phyloP scores from a whole-genome alignment of 2,113 vertebrate genomes.

The Tachycineta bicolor region DNA sequence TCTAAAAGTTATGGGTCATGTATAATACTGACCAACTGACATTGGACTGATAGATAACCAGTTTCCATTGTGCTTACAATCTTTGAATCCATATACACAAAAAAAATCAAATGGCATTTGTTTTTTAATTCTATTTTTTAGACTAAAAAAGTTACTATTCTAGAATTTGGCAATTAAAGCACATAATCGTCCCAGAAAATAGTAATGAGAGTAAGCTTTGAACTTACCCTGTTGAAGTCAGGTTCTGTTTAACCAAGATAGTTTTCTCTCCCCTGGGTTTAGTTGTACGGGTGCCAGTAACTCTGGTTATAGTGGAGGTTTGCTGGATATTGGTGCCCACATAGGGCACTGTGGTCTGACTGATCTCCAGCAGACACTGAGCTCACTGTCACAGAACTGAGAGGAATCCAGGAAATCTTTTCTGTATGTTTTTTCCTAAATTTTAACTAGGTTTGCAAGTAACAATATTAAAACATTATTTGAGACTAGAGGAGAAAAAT shows the following conservation, averaged over 20 bases:
- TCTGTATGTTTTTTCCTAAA: neutral
- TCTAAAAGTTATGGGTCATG: neutral
- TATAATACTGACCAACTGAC: neutral
- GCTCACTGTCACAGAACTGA: neutral
- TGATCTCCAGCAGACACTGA: neutral
- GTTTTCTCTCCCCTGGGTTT: neutral
- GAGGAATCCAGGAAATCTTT: neutral
- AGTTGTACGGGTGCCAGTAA: neutral
- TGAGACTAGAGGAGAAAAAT: neutral
- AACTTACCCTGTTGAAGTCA: neutral
- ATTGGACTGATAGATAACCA: neutral
- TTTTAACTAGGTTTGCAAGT: neutral
- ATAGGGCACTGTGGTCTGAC: neutral
- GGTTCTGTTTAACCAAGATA: neutral
- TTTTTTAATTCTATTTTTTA: neutral
- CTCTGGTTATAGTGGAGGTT: neutral
- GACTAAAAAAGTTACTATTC: neutral
- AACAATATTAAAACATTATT: neutral
- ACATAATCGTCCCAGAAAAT: neutral
- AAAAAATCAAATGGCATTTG: neutral
- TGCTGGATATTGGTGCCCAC: neutral
- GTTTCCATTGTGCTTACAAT: neutral
- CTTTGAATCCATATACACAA: neutral
- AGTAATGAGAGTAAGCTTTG: neutral
- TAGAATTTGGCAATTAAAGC: neutral